A percentile compares a stretch with the other conserved stretches of the same genome.
These are phyloP conservation scores for Epizoanthus scotinus DNA, from an alignment of 92 coral and sea anemone genomes.

Conservation along the genomic window DNA sequence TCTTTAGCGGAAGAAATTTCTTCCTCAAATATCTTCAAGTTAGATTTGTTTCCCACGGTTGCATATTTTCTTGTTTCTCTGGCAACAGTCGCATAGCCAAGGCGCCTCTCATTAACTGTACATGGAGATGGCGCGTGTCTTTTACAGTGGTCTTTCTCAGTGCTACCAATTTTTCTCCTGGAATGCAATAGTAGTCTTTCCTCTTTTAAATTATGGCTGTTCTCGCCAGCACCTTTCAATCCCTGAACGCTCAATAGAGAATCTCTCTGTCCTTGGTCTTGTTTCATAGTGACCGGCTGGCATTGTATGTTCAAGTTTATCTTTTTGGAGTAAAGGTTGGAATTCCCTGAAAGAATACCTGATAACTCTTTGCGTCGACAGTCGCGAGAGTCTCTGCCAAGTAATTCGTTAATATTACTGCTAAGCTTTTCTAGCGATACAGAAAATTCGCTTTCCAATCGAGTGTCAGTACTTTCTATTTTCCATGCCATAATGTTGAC, in stretches of 20 bases:
- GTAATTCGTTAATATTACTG: slow-evolving; percentile 42
- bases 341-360: slow-evolving; percentile 39
- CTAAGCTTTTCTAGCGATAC: slow-evolving; percentile 42
- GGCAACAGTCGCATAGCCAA: not conserved
- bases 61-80: not conserved
- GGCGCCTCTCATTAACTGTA: not conserved
- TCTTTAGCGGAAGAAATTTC: not conserved
- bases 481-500: not conserved
- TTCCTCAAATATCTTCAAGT: not conserved
- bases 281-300: not conserved
- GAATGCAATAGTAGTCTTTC: not conserved
- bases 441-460: not conserved
- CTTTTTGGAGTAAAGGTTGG: not conserved
- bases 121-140: not conserved
- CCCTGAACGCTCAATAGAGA: not conserved
- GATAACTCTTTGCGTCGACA: slow-evolving; percentile 50
- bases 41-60: not conserved
- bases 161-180: not conserved
- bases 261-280: not conserved
- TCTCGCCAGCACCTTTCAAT: not conserved
- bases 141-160: no score
- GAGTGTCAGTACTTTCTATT: not conserved
- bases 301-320: not conserved
- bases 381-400: slow-evolving; percentile 51
- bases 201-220: not conserved